Evolutionary conservation across 2,888 invertebrate genomes (phyloP).

Genomic region (Megaustenia siamemsis): DNA sequence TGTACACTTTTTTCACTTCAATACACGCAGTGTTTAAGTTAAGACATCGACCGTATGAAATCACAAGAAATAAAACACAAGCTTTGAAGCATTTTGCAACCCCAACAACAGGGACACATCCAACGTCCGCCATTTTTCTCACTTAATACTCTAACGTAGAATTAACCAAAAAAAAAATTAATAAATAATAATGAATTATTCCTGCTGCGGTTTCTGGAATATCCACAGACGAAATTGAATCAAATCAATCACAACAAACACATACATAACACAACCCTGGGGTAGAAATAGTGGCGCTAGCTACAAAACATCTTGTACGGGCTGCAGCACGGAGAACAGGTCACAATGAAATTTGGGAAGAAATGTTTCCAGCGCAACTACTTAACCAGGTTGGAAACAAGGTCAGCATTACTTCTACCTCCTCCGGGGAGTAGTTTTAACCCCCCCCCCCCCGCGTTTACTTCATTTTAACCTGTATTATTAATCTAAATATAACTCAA

Average conservation of each 20-base stretch:
- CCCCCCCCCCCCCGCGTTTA: too few relatives aligned
- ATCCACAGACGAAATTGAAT: constrained; percentile 26
- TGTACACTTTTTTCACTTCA: constrained; percentile 89
- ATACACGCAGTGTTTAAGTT: constrained; percentile 83
- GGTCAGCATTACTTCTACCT: constrained; percentile 53
- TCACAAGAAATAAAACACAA: constrained; percentile 60
- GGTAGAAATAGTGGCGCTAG: constrained; percentile 13
- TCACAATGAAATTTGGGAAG: constrained; percentile 30
- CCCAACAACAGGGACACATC: constrained; percentile 49
- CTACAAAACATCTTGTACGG: constrained; percentile 19
- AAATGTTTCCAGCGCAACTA: constrained; percentile 28
- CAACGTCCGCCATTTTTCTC: constrained; percentile 65
- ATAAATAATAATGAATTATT: too few relatives aligned
- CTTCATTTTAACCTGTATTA: too few relatives aligned
- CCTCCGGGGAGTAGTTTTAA: too few relatives aligned
- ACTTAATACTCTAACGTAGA: background rate
- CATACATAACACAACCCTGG: constrained; percentile 35
- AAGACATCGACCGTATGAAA: constrained; percentile 59
- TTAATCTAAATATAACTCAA: too few relatives aligned
- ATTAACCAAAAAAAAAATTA: too few relatives aligned
- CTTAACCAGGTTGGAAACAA: background rate
- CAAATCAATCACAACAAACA: constrained; percentile 37
- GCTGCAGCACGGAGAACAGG: too few relatives aligned
- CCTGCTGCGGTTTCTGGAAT: too few relatives aligned
- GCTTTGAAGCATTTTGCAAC: constrained; percentile 57